phyloP scores from a whole-genome alignment of 1,140 invertebrate genomes.

The Heliconius himera region DNA sequence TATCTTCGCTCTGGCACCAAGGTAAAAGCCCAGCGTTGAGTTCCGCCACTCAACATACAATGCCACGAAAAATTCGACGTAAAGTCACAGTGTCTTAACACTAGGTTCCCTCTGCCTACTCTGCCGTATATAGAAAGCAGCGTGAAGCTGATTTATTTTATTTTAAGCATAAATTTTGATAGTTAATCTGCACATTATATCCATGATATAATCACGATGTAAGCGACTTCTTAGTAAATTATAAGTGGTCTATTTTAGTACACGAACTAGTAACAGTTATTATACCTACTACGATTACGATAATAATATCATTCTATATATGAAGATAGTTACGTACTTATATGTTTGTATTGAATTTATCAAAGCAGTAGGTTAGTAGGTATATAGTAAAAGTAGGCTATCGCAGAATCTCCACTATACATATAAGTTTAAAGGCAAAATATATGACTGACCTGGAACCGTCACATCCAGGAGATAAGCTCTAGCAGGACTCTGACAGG shows the following conservation, averaged over 20 bases:
- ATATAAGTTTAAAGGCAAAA: conserved; percentile 34
- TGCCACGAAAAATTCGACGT: too few species aligned
- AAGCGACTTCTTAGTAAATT: conserved; percentile 17
- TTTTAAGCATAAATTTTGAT: too few species aligned
- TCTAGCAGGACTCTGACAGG: conserved; percentile 95
- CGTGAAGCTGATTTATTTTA: too few species aligned
- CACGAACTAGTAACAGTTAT: conserved; percentile 16
- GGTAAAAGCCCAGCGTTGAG: too few species aligned
- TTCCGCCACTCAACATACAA: too few species aligned
- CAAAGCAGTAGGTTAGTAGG: conserved; percentile 2
- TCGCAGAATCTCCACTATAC: conserved; percentile 40
- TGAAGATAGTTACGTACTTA: not conserved
- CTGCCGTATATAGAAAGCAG: too few species aligned
- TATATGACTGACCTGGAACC: conserved; percentile 86
- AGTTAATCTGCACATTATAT: not conserved
- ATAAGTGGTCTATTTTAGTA: conserved; percentile 27
- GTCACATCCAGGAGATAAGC: conserved; percentile 97
- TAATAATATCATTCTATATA: conserved; percentile 20
- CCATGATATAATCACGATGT: not conserved
- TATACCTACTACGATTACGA: conserved; percentile 9
- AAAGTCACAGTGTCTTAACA: too few species aligned
- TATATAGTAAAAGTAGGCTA: conserved; percentile 32
- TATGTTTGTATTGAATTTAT: not conserved
- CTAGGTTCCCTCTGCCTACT: too few species aligned
- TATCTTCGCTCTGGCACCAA: too few species aligned